These are phyloP conservation scores for Lepus americanus DNA, from an alignment of 2,113 vertebrate genomes.

Conservation along the genomic window DNA sequence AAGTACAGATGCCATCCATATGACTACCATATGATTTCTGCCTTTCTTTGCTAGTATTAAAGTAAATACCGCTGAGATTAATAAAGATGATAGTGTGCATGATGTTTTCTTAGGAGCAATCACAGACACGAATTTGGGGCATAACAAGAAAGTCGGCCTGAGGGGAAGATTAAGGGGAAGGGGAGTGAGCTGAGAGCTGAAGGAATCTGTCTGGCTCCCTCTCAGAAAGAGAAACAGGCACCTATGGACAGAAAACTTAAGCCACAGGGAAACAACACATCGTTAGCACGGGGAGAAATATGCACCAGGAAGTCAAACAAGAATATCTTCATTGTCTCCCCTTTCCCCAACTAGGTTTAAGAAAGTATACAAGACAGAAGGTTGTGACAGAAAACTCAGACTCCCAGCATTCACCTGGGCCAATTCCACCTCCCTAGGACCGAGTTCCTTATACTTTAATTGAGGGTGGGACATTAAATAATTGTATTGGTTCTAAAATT, in stretches of 20 bases:
- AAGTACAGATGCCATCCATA: conserved; percentile 68
- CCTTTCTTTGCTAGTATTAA: background rate
- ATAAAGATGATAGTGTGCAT: conserved; percentile 10
- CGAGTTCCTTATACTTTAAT: background rate
- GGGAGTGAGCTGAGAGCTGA: background rate
- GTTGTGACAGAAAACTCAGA: background rate
- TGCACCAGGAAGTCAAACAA: conserved; percentile 4
- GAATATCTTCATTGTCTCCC: conserved; percentile 23
- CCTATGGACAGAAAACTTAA: background rate
- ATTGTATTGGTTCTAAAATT: background rate
- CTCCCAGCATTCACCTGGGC: background rate
- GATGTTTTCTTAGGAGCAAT: conserved; percentile 34
- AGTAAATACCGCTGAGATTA: conserved; percentile 62
- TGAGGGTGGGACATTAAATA: background rate
- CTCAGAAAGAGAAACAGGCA: background rate
- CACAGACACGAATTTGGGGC: conserved; percentile 1
- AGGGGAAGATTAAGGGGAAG: background rate
- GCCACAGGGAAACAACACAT: background rate
- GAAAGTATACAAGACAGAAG: background rate
- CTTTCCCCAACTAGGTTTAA: background rate
- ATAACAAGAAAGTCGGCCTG: background rate
- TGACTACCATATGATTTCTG: conserved; percentile 43
- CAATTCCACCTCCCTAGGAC: background rate
- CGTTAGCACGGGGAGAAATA: background rate
- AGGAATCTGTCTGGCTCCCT: background rate